phyloP scores from a whole-genome alignment of 2,113 vertebrate species.

The Ammospiza nelsoni region DNA sequence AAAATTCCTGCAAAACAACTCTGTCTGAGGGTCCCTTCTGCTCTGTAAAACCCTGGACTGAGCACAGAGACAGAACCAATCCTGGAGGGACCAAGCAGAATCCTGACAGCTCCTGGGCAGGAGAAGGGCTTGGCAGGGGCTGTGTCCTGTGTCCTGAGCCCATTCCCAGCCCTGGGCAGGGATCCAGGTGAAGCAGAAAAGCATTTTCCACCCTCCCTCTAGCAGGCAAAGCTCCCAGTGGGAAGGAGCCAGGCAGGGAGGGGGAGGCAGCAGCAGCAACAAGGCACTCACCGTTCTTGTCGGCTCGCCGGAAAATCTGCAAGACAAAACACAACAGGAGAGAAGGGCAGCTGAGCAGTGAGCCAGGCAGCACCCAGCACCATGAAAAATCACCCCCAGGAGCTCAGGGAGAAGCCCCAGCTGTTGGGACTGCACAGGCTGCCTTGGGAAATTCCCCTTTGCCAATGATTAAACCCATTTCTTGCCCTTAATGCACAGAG shows the following conservation, averaged over 20 bases:
- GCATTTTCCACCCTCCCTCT: not conserved
- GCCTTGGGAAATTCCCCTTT: not conserved
- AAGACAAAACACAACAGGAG: constrained; percentile 46
- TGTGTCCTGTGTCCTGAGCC: not conserved
- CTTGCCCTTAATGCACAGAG: not conserved
- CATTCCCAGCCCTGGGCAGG: not conserved
- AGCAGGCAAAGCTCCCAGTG: not conserved
- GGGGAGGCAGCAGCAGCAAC: not conserved
- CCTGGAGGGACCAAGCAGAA: not conserved
- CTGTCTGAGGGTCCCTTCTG: not conserved
- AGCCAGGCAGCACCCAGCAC: not conserved
- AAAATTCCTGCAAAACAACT: not conserved
- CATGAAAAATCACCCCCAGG: accelerated
- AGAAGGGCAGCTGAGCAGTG: accelerated
- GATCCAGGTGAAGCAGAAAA: not conserved
- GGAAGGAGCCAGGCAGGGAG: not conserved
- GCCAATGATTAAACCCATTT: not conserved
- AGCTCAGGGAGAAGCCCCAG: not conserved
- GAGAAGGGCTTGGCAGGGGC: not conserved
- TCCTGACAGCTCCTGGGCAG: not conserved
- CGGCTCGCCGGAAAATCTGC: constrained; percentile 83
- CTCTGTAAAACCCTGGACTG: not conserved
- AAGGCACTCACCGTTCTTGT: constrained; percentile 83
- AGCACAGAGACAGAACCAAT: not conserved
- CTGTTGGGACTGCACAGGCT: not conserved